These are phyloP conservation scores for Astatoreochromis straeleni DNA, from an alignment of 2,113 vertebrate genomes.

Conservation along the genomic window DNA sequence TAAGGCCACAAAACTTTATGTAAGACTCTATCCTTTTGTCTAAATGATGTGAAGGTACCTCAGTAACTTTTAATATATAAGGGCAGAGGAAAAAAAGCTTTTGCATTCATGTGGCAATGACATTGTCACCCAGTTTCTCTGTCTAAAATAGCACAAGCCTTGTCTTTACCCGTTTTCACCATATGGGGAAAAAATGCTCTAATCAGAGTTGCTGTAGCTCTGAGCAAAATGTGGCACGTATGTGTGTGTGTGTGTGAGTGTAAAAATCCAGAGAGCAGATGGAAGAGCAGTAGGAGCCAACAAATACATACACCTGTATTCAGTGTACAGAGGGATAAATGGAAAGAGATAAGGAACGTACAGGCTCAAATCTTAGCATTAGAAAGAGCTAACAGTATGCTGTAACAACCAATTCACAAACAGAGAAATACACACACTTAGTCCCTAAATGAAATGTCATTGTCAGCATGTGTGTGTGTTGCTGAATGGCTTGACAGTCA, in stretches of 20 bases:
- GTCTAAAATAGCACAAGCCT: slow-evolving; percentile 14
- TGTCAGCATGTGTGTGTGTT: slow-evolving; percentile 13
- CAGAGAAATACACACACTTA: not conserved
- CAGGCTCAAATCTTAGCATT: not conserved
- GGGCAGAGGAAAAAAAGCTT: not conserved
- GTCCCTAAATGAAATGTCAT: slow-evolving; percentile 38
- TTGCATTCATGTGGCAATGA: not conserved
- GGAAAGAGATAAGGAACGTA: not conserved
- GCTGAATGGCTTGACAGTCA: slow-evolving; percentile 24
- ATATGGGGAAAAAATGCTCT: not conserved
- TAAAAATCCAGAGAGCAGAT: not conserved
- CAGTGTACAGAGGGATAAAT: not conserved
- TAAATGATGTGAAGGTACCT: not conserved
- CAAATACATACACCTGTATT: not conserved
- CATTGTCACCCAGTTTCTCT: not conserved
- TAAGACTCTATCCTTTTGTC: not conserved
- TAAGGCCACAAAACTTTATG: not conserved
- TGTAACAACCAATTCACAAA: not conserved
- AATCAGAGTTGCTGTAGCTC: slow-evolving; percentile 21
- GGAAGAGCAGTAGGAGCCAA: not conserved
- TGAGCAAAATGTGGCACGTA: not conserved
- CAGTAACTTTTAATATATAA: not conserved
- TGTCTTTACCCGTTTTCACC: slow-evolving; percentile 1
- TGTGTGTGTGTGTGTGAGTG: not conserved
- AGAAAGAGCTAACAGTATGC: not conserved